Base-by-base conservation (phyloP, 2,113 vertebrate genomes). In the Rhynchopsitta pachyrhyncha region DNA sequence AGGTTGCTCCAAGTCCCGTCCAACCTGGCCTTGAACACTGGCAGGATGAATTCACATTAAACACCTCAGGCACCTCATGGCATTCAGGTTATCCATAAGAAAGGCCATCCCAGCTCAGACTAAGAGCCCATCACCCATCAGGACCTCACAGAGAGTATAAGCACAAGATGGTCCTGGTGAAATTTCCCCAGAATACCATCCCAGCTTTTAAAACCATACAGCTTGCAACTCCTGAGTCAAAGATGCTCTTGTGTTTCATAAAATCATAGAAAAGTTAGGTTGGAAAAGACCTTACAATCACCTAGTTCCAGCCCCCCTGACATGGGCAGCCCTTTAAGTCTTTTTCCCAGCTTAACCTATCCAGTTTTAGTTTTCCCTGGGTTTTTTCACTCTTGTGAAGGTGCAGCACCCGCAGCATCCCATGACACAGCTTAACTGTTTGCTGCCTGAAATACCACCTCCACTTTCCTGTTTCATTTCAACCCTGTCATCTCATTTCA, bases 401-500 rank as follows among this genome's bases (percentile, higher is more conserved):
- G 5, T 41, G 13, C 17, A 41, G 10, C 42, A 73, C 29, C 22
- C 59, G n/a, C 46, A 42, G 5, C 8, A 55, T n/a, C 20, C 42
- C 33, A 12, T 17, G 28, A 18, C 20, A 35, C 25, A 4, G 11
- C 7, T 39, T 25, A 39, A 52, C 60, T 0, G 0, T 20, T 9
- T 37, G 8, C 25, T 63, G 10, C 18, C 44, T 35, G 33, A 42
- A 79, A 42, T 13, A 46, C 4, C 2, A 33, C 25, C 10, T 44
- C 16, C 3, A 1, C 11, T 64, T 49, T 35, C 29, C 35, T 66
- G 4, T 14, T 78, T 4, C 18, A 5, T 82, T 75, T 39, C 6
- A 12, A 31, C 18, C 12, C n/a, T 41, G 35, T 13, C 42, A 5
- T 35, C 39, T 75, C 41, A 0, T 47, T 91, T 68, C 24, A 69